A percentile compares a stretch with the other conserved stretches of the same genome.
Evolutionary conservation across 2,888 invertebrate genomes (phyloP).

Genomic region (Eupithecia subfuscata): DNA sequence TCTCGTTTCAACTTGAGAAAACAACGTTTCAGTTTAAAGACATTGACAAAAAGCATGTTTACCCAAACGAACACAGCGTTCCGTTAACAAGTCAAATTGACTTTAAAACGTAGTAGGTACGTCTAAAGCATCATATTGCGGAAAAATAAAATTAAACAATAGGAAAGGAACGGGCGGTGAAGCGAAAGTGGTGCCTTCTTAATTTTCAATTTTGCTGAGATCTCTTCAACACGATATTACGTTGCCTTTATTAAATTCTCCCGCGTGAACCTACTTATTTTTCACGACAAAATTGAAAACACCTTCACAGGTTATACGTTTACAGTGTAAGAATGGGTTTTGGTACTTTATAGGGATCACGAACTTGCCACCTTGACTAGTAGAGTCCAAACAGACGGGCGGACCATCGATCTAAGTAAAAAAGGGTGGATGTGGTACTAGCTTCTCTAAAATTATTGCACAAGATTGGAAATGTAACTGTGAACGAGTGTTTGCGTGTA

Average conservation of each 20-base stretch:
- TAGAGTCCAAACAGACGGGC: neutral
- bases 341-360: conserved; percentile 39
- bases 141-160: conserved; percentile 50
- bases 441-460: too few species aligned
- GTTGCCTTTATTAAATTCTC: conserved; percentile 71
- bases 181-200: conserved; percentile 56
- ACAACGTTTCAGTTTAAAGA: conserved; percentile 21
- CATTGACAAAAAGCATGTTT: conserved; percentile 22
- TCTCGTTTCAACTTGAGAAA: conserved; percentile 11
- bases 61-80: conserved; percentile 29
- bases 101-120: conserved; percentile 37
- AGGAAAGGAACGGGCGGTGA: conserved; percentile 47
- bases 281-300: conserved; percentile 76
- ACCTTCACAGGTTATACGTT: conserved; percentile 66
- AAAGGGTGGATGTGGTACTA: too few species aligned
- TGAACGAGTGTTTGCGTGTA: too few species aligned
- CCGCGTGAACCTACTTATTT: conserved; percentile 63
- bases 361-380: conserved; percentile 45
- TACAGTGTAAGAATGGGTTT: conserved; percentile 69
- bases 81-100: conserved; percentile 40
- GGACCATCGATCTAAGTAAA: neutral
- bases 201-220: conserved; percentile 72
- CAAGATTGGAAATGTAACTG: too few species aligned
- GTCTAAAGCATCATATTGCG: conserved; percentile 40
- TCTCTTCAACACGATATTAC: conserved; percentile 64